Percentiles rank a stretch among this genome's conserved stretches.
phyloP scores from a whole-genome alignment of 1,140 invertebrate species.

The Zophobas atratus region DNA sequence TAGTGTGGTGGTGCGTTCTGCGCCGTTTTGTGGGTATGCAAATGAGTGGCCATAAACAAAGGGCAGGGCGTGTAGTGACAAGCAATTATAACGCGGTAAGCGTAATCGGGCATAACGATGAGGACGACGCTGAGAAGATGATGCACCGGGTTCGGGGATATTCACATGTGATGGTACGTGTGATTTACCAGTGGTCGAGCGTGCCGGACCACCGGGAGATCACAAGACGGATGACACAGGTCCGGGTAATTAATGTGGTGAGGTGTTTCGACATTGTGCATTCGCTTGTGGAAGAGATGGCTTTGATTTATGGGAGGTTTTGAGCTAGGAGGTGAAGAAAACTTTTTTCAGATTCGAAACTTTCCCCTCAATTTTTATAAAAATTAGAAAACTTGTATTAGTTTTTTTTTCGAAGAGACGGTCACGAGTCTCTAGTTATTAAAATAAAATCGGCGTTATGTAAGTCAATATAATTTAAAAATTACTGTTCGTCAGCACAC shows the following conservation, averaged over 20 bases:
- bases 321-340: not conserved
- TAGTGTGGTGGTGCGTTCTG: conserved; percentile 30
- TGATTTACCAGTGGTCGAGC: conserved; percentile 14
- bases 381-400: too few species aligned
- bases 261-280: conserved; percentile 4
- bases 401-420: too few species aligned
- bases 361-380: too few species aligned
- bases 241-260: conserved; percentile 22
- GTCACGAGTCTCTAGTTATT: too few species aligned
- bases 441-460: too few species aligned
- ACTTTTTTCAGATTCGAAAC: too few species aligned
- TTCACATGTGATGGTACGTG: conserved; percentile 6
- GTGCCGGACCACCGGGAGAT: conserved; percentile 31
- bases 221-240: conserved; percentile 25
- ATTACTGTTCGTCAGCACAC: too few species aligned
- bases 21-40: conserved; percentile 21
- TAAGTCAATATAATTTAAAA: too few species aligned
- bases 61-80: conserved; percentile 47
- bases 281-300: not conserved
- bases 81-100: conserved; percentile 45
- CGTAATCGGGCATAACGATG: conserved; percentile 44
- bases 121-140: conserved; percentile 25
- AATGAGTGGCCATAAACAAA: conserved; percentile 48
- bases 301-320: conserved; percentile 20
- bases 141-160: conserved; percentile 18